A percentile compares a stretch with the other conserved stretches of the same genome.
Conservation (phyloP, 2,113 vertebrate species). For the Acanthochromis polyacanthus region DNA sequence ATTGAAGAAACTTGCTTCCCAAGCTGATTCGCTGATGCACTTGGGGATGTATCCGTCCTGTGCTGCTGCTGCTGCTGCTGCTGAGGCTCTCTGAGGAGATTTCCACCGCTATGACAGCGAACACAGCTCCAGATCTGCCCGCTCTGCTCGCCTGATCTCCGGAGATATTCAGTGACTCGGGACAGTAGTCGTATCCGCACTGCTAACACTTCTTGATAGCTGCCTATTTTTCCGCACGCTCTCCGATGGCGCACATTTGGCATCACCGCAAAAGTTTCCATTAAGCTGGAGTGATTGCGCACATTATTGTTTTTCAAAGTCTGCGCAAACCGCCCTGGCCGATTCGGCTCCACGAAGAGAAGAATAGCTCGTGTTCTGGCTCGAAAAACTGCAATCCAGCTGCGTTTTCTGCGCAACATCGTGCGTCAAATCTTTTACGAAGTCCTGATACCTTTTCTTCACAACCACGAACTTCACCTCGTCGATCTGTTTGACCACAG, state of each 20-base stretch:
- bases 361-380: too few species aligned
- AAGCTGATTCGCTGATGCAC: conserved; percentile 66
- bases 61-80: too few species aligned
- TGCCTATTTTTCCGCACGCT: conserved; percentile 3
- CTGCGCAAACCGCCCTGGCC: conserved; percentile 41
- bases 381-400: too few species aligned
- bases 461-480: too few species aligned
- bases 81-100: conserved; percentile 55
- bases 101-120: conserved; percentile 78
- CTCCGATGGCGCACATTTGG: not conserved
- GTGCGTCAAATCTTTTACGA: too few species aligned
- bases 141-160: conserved; percentile 57
- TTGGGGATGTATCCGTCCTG: not conserved
- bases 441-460: too few species aligned
- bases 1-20: conserved; percentile 65
- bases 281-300: conserved; percentile 11
- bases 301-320: conserved; percentile 75
- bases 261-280: not conserved
- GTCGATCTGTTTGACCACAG: too few species aligned
- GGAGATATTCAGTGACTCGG: conserved; percentile 68
- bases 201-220: conserved; percentile 3
- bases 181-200: conserved; percentile 56
- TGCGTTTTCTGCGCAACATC: too few species aligned
- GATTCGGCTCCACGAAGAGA: too few species aligned
- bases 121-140: conserved; percentile 78